Percentiles rank a stretch among this genome's conserved stretches.
These are phyloP conservation scores for Chrysogorgia sp. DNA, from an alignment of 92 coral and sea anemone genomes.

Conservation along the genomic window DNA sequence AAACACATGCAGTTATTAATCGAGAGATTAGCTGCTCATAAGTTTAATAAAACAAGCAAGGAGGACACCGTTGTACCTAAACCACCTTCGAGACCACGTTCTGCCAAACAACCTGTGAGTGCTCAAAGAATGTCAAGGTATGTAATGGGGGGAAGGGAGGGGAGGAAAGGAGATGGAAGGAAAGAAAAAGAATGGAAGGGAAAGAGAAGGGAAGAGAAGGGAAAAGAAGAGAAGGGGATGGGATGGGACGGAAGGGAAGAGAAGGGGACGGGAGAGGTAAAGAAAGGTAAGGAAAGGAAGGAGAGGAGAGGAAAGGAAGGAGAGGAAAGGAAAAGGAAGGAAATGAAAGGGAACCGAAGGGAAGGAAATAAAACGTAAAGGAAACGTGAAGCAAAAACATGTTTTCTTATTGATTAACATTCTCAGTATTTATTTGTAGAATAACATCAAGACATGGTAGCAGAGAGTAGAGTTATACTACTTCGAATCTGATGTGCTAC, in stretches of 20 bases:
- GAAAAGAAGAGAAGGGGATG: neutral
- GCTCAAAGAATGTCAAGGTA: constrained; percentile 88
- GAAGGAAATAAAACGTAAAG: too few relatives aligned
- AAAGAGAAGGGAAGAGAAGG: neutral
- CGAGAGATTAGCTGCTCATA: constrained; percentile 78
- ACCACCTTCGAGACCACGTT: constrained; percentile 82
- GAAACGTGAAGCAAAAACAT: neutral
- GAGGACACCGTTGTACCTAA: constrained; percentile 62
- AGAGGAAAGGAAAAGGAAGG: neutral
- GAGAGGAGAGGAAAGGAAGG: neutral
- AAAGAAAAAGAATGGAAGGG: neutral
- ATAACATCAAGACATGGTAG: constrained; percentile 23
- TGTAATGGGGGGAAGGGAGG: neutral
- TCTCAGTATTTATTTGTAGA: neutral
- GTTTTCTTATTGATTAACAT: neutral
- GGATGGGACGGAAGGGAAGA: neutral
- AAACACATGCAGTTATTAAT: constrained; percentile 83
- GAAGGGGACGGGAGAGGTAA: neutral
- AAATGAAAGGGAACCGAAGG: too few relatives aligned
- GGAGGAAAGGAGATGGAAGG: neutral
- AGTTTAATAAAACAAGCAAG: constrained; percentile 58
- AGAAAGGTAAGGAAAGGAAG: neutral
- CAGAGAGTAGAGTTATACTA: neutral
- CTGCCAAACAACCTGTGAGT: constrained; percentile 68
- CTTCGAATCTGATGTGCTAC: neutral